A percentile compares a stretch with the other conserved stretches of the same genome.
phyloP scores from a whole-genome alignment of 2,888 invertebrate genomes.

The Thereva unica region DNA sequence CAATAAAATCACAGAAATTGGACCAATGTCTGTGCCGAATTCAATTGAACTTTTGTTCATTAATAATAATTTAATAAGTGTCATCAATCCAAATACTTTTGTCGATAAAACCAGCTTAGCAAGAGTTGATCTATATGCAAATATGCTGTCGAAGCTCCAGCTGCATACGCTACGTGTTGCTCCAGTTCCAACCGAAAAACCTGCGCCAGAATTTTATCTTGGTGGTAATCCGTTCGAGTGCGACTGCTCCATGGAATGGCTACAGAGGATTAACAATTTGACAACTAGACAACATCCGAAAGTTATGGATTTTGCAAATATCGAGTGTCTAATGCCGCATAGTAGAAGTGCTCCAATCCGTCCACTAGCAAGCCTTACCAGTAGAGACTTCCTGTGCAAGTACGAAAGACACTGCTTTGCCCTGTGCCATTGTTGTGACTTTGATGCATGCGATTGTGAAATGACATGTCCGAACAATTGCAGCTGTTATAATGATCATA shows the following conservation, averaged over 20 bases:
- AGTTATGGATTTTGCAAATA: slow-evolving; percentile 86
- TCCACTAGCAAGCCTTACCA: slow-evolving; percentile 74
- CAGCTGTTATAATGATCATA: slow-evolving; percentile 91
- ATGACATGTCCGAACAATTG: slow-evolving; percentile 95
- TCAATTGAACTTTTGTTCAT: slow-evolving; percentile 86
- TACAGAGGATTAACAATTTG: slow-evolving; percentile 86
- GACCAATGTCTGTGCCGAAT: slow-evolving; percentile 83
- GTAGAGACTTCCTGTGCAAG: slow-evolving; percentile 86
- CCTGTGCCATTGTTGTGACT: slow-evolving; percentile 94
- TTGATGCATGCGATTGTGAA: slow-evolving; percentile 95
- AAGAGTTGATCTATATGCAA: slow-evolving; percentile 88
- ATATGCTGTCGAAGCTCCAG: slow-evolving; percentile 81
- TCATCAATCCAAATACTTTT: slow-evolving; percentile 83
- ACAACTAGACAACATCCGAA: slow-evolving; percentile 83
- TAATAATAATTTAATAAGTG: slow-evolving; percentile 83
- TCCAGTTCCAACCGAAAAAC: slow-evolving; percentile 70
- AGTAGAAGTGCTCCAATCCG: slow-evolving; percentile 80
- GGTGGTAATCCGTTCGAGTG: slow-evolving; percentile 93
- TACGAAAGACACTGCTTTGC: slow-evolving; percentile 94
- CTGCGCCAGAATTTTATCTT: slow-evolving; percentile 85
- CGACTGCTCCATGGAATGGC: slow-evolving; percentile 95
- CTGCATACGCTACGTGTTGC: slow-evolving; percentile 78
- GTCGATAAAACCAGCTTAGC: slow-evolving; percentile 81
- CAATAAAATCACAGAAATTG: slow-evolving; percentile 81
- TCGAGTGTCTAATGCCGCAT: slow-evolving; percentile 85